Evolutionary conservation across 1,140 invertebrate species (phyloP), one percentile per base, ranked within the genome.

Genomic region (Oryctes rhinoceros): DNA sequence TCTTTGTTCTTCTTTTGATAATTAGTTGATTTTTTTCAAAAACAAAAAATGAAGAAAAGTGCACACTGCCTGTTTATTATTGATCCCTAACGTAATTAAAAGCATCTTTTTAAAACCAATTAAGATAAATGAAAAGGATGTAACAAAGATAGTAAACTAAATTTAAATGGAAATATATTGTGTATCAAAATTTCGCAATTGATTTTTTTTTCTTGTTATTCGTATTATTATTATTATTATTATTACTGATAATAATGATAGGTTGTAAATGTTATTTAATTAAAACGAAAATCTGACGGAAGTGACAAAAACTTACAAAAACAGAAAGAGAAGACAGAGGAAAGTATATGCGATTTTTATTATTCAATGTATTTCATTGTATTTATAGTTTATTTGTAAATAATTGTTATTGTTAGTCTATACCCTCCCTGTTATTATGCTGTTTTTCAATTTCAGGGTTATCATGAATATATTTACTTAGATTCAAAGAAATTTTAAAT

Each of bases 401-500:
- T 81, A 81, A 77, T 81, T 81, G 81, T 81, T 81, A 80, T 78
- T 81, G 81, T 81, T 80, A 80, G 79, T 78, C 71, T 74, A 30
- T 53, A 37, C 35, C 80, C 35, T 49, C 81, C 81, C 82, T 84
- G 84, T 84, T 83, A 83, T 78, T 83, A 82, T 71, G 65, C 65
- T 71, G 65, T 71, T 84, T 84, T 83, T 83, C 76, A 80, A 84
- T 81, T 81, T 77, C 79, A 80, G 79, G 79, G 76, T 80, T 79
- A 83, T 78, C 77, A 59, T 78, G 49, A 78, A 78, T 78, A 78
- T 78, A 78, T 47, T 74, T 76, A 76, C 15, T 78, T 78, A 78
- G 77, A 78, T 78, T 78, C 49, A 59, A 59, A 78, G 77, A 78
- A 81, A 80, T 83, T 85, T 86, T 83, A 85, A 84, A 80, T 48